Conservation (phyloP, 2,113 vertebrate species). For the Pluvialis apricaria region DNA sequence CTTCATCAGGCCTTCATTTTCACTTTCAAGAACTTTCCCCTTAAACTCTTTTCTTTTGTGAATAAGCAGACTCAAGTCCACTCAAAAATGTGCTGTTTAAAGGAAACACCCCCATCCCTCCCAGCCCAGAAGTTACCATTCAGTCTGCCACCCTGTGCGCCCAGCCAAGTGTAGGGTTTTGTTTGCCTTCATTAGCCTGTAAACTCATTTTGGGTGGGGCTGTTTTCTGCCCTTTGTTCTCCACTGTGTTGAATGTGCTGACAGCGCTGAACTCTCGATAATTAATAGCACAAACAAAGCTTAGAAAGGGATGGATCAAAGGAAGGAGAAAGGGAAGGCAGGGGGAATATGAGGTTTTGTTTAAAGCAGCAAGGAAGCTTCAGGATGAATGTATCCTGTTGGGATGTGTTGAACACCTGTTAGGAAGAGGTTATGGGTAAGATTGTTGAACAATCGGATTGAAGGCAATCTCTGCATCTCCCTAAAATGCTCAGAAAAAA, state of each 20-base stretch:
- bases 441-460: not conserved
- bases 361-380: constrained; percentile 23
- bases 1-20: constrained; percentile 20
- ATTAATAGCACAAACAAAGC: constrained; percentile 62
- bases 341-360: constrained; percentile 34
- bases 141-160: not conserved
- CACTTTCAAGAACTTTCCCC: constrained; percentile 34
- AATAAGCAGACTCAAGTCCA: not conserved
- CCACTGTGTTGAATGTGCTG: constrained; percentile 49
- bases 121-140: constrained; percentile 4
- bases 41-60: not conserved
- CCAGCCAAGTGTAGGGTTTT: constrained; percentile 43
- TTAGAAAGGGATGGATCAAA: constrained; percentile 41
- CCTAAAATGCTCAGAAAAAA: not conserved
- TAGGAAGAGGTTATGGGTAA: not conserved
- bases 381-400: not conserved
- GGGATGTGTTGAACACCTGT: constrained; percentile 46
- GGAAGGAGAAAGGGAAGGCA: constrained; percentile 44
- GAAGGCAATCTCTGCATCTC: not conserved
- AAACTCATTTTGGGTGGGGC: constrained; percentile 61
- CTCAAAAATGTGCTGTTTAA: not conserved
- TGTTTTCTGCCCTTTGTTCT: constrained; percentile 65
- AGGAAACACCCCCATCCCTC: not conserved
- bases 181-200: constrained; percentile 63
- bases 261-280: constrained; percentile 47